Evolutionary conservation across 2,113 vertebrate genomes (phyloP), one percentile per base, ranked within the genome.

Genomic region (Megalops atlanticus): DNA sequence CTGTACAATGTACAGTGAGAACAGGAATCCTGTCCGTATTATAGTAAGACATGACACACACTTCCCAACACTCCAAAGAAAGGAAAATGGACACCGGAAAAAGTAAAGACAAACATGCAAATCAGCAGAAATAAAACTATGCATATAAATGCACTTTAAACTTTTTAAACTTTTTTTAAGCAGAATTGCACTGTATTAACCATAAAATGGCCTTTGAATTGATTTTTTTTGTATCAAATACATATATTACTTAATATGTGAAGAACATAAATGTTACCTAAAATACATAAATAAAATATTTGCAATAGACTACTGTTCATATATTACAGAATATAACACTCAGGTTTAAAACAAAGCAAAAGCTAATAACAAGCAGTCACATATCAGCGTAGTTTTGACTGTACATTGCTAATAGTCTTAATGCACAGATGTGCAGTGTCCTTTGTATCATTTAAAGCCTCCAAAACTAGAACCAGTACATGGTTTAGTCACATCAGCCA

Each of bases 261-360:
- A 72, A 72, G 2, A 14, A 39, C 18, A 10, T 39, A 12, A 43
- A 41, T 0, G 10, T 74, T 40, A 41, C 11, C 21, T 41, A 41
- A 43, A 74, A 74, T 74, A 74, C 38, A 74, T 74, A 74, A 74
- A 74, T 41, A 74, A 40, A 12, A 74, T 40, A 73, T 70, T 70
- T 73, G 35, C 71, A 74, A 4, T 39, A 72, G 70, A 72, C 14
- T 38, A 73, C 71, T 73, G 35, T 73, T 73, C 14, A 74, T 74
- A 71, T 71, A 41, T 74, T 41, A 40, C 40, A 74, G 21, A 74
- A 64, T 49, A 10, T 64, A 80, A 72, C 69, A 72, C 69, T 39
- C 21, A 54, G 54, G 35, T 33, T 38, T 10, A 69, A 80, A 36
- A 73, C 38, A 36, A 52, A 54, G 15, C 11, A 47, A 21, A 58